Percentiles rank a stretch among this genome's conserved stretches.
Conservation (phyloP, 2,113 vertebrate species). For the Raphicerus campestris region DNA sequence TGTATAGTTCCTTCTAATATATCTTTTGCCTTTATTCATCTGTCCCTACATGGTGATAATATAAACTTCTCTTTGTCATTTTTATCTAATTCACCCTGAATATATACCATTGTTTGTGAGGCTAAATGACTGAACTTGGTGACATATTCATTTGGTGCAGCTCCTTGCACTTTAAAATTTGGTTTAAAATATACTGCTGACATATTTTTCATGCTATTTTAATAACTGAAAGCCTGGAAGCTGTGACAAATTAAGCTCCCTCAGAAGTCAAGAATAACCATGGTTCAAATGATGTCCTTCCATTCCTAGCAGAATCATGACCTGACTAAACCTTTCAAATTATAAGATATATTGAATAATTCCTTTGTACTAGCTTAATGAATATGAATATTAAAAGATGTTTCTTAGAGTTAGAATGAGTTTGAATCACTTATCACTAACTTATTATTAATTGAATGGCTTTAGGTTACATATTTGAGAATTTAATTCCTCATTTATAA, state of each 20-base stretch:
- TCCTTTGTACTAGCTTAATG: not conserved
- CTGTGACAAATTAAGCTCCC: slow-evolving; percentile 42
- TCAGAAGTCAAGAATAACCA: slow-evolving; percentile 15
- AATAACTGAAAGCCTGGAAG: not conserved
- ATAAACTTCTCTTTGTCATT: not conserved
- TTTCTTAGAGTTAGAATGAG: not conserved
- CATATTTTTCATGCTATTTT: slow-evolving; percentile 16
- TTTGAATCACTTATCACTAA: not conserved
- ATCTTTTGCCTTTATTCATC: not conserved
- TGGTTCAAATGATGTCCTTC: not conserved
- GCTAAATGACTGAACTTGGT: not conserved
- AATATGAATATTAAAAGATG: not conserved
- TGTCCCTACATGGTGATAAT: not conserved
- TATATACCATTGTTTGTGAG: not conserved
- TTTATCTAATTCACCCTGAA: not conserved
- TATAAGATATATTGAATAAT: not conserved
- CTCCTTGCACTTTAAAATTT: slow-evolving; percentile 23
- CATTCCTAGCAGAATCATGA: not conserved
- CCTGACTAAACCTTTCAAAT: slow-evolving; percentile 10
- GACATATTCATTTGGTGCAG: not conserved
- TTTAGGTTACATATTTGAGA: not conserved
- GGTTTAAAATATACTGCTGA: slow-evolving; percentile 2
- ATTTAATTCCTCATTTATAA: not conserved
- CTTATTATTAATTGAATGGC: not conserved
- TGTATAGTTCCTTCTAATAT: not conserved